Evolutionary conservation across 2,888 invertebrate species (phyloP).

Genomic region (Chymomyza caudatula): DNA sequence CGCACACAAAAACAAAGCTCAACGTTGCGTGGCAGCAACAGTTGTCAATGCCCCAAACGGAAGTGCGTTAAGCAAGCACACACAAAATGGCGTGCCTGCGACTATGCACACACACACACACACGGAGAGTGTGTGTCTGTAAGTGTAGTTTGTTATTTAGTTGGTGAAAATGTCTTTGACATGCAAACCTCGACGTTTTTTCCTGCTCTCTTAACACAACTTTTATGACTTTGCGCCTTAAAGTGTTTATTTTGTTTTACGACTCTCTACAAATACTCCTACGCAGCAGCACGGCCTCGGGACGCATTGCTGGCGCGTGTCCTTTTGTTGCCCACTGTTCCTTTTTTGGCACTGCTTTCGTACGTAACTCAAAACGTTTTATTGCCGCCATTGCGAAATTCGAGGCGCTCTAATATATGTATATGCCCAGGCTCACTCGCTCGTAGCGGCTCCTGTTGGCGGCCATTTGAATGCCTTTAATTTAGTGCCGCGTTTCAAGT

Average conservation of each 20-base stretch:
- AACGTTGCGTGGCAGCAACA: slow-evolving; percentile 28
- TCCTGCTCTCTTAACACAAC: slow-evolving; percentile 24
- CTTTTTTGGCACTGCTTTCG: slow-evolving; percentile 11
- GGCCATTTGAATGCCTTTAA: neutral
- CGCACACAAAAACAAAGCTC: neutral
- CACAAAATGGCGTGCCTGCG: slow-evolving; percentile 20
- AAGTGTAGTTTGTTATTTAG: slow-evolving; percentile 10
- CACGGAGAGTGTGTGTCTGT: neutral
- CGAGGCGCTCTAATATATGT: slow-evolving; percentile 60
- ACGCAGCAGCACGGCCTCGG: neutral
- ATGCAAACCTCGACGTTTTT: slow-evolving; percentile 12
- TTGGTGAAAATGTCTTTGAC: slow-evolving; percentile 38
- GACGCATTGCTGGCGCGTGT: slow-evolving; percentile 47
- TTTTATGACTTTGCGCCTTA: slow-evolving; percentile 65
- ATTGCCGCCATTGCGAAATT: slow-evolving; percentile 39
- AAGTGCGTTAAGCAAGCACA: neutral
- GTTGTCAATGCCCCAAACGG: slow-evolving; percentile 25
- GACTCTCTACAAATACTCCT: slow-evolving; percentile 31
- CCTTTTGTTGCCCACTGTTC: slow-evolving; percentile 48
- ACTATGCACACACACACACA: neutral
- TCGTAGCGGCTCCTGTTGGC: neutral
- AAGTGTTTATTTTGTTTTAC: slow-evolving; percentile 69
- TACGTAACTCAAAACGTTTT: slow-evolving; percentile 55
- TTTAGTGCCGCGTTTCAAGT: slow-evolving; percentile 44
- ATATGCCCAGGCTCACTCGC: slow-evolving; percentile 12